Base-by-base conservation (phyloP, 2,797 vertebrate species). In the Pangasius sanitwongsei region DNA sequence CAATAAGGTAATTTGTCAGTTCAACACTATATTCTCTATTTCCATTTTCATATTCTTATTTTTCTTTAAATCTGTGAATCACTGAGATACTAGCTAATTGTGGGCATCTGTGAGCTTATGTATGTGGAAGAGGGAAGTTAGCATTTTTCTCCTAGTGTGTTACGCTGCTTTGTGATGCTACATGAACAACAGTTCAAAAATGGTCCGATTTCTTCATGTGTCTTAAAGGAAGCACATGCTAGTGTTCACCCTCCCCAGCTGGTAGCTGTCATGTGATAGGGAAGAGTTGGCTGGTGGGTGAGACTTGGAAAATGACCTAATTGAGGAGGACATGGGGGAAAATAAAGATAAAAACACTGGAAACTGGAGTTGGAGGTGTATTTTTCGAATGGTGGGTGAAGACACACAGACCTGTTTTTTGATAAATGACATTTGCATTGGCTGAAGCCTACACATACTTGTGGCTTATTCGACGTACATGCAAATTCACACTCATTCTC, bases 1-100 rank as follows among this genome's bases (percentile, higher is more conserved):
- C 91, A 98, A 97, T 93, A 99, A 99, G 97, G 98, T 98, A 93
- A 34, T 72, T 53, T 88, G 18, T n/a, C 6, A 20, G 41, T 72
- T 31, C 20, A 31, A 9, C 34, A 18, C 18, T 65, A 3, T 34
- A 50, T 50, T 18, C 37, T 44, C 20, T 61, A 34, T 34, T 82
- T 82, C 11, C n/a, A 28, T 63, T 18, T 28, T 69, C 1, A 4
- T 20, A 9, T 7, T 48, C 15, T 4, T 31, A 3, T 3, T 69
- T 85, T 67, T 25, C 8, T 83, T 41, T 48, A 3, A 5, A 61
- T 82, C 8, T 41, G 23, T 63, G 1, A 44, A 63, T 48, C 6
- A 28, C 25, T 83, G 23, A 9, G 2, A n/a, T 65, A 6, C 13
- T n/a, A 65, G 4, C 82, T 16, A 37, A 69, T 69, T 69, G 28